Evolutionary conservation across 2,797 vertebrate species (phyloP).

Genomic region (Bovichtus diacanthus): DNA sequence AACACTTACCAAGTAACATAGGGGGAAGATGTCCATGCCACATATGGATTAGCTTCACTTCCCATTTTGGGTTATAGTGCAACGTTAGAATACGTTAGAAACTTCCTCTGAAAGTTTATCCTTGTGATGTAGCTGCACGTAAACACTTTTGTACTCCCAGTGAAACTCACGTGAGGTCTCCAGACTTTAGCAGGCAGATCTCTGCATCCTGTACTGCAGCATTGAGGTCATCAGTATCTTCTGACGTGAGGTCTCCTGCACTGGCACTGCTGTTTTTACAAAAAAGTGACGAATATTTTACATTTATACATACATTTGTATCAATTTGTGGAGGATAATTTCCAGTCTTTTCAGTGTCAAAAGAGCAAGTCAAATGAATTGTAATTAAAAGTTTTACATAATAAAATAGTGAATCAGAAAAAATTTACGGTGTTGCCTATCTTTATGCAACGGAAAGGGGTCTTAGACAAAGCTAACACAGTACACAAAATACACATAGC

Average conservation of each 20-base stretch:
- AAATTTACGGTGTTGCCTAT: not conserved
- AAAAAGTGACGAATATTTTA: not conserved
- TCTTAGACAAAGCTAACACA: not conserved
- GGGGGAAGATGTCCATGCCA: not conserved
- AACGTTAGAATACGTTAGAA: not conserved
- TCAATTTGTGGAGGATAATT: not conserved
- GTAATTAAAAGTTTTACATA: not conserved
- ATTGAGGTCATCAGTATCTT: constrained; percentile 86
- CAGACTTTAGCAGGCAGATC: constrained; percentile 93
- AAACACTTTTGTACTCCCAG: not conserved
- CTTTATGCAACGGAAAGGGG: not conserved
- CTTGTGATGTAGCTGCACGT: not conserved
- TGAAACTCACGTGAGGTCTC: constrained; percentile 92
- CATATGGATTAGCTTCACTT: constrained; percentile 39
- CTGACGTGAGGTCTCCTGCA: constrained; percentile 83
- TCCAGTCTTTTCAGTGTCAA: not conserved
- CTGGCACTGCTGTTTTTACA: constrained; percentile 75
- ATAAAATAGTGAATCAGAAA: not conserved
- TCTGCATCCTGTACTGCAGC: constrained; percentile 92
- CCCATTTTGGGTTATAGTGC: not conserved
- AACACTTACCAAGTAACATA: not conserved
- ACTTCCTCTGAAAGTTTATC: constrained; percentile 15
- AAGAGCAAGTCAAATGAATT: not conserved
- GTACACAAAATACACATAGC: not conserved
- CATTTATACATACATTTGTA: not conserved